Base-by-base conservation (phyloP, 2,113 vertebrate genomes). In the Laterallus jamaicensis region DNA sequence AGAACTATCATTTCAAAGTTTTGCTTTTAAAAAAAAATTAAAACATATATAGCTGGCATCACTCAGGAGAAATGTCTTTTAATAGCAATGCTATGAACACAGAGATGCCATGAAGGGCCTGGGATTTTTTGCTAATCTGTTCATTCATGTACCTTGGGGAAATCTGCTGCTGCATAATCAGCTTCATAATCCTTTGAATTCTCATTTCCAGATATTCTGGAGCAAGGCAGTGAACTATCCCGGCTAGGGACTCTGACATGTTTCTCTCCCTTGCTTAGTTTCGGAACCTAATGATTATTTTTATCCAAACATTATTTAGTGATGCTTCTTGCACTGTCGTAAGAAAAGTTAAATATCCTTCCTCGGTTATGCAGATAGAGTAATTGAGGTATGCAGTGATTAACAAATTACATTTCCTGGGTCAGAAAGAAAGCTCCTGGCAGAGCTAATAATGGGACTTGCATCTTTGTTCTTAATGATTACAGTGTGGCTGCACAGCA, bases 371-470 rank as follows among this genome's bases (percentile, higher is more conserved):
- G 21, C 64, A 83, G 64, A 93, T 7, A 71, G 25, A 92, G 13
- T 84, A 89, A 67, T 9, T 92, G 68, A 93, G 92, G 29, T 55
- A n/a, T 85, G 55, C 50, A 83, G 63, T 11, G 26, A 81, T 94
- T 84, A 97, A 88, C 60, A 93, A 93, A 94, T 90, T 88, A 88
- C 71, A 67, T 93, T 92, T 91, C 70, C 77, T 76, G 71, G 76
- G 91, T 94, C 82, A 93, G 42, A 75, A 42, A 92, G 76, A 86
- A 94, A 96, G 56, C 55, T 84, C 64, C 31, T 31, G 55, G 71
- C 55, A 94, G 68, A 90, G 44, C 52, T 82, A 76, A 87, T 91
- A 84, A 76, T 58, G 67, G 47, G 49, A 67, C 44, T 64, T 71
- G 49, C 10, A 66, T 89, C 60, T 93, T 47, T 88, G 54, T 24